These are phyloP conservation scores for Drosophila repletoides DNA, from an alignment of 1,140 invertebrate genomes.

Conservation along the genomic window DNA sequence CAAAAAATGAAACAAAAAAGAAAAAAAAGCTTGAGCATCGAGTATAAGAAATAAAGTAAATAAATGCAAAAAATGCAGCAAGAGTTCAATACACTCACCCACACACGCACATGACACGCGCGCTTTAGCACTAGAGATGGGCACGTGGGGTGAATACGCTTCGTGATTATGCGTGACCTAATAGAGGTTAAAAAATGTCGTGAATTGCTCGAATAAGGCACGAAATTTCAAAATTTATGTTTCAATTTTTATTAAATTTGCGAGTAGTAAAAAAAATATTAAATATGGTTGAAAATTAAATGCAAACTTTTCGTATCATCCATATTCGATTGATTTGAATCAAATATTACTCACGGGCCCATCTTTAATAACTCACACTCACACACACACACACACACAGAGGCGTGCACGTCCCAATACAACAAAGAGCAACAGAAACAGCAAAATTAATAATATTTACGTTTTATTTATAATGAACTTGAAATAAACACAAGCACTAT, in stretches of 20 bases:
- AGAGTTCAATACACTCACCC: constrained; percentile 73
- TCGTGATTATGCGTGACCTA: no score
- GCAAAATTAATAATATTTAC: constrained; percentile 77
- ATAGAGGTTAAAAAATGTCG: no score
- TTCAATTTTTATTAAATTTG: no score
- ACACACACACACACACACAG: constrained; percentile 9
- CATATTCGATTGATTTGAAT: no score
- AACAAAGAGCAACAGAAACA: constrained; percentile 8
- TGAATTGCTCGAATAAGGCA: no score
- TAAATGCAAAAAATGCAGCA: constrained; percentile 64
- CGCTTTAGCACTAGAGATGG: no score
- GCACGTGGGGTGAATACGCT: no score
- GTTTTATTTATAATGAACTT: constrained; percentile 79
- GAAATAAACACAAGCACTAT: constrained; percentile 50
- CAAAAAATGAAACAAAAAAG: constrained; percentile 19
- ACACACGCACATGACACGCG: constrained; percentile 33
- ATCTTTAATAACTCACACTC: constrained; percentile 21
- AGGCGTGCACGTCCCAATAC: constrained; percentile 52
- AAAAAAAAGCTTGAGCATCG: constrained; percentile 44
- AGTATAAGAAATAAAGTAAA: constrained; percentile 25
- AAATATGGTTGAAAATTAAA: no score
- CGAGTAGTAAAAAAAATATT: no score
- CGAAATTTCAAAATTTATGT: no score
- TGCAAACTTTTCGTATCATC: no score
- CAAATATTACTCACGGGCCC: no score